A percentile compares a stretch with the other conserved stretches of the same genome.
phyloP scores from a whole-genome alignment of 2,797 vertebrate species.

The Callimico goeldii region DNA sequence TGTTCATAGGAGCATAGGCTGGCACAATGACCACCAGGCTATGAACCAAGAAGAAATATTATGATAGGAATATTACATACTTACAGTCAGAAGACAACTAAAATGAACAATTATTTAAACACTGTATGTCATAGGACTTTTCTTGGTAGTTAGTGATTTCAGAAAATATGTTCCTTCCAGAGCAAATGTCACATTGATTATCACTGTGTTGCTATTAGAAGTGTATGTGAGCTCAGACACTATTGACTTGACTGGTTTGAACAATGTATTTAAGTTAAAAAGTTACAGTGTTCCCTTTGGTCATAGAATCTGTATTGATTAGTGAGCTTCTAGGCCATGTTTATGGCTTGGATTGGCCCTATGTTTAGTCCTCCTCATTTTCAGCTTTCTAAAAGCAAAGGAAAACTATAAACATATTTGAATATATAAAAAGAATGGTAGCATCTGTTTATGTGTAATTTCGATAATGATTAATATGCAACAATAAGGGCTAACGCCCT shows the following conservation, averaged over 20 bases:
- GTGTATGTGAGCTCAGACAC: not conserved
- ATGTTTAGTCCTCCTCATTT: not conserved
- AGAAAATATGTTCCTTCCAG: not conserved
- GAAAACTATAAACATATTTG: not conserved
- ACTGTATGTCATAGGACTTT: not conserved
- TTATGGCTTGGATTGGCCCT: not conserved
- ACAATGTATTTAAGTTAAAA: not conserved
- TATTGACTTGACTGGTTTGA: not conserved
- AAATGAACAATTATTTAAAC: not conserved
- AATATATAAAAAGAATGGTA: not conserved
- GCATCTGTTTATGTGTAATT: constrained; percentile 21
- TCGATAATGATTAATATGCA: constrained; percentile 19
- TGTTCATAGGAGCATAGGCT: not conserved
- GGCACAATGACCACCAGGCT: not conserved
- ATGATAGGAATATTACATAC: not conserved
- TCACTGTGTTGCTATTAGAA: not conserved
- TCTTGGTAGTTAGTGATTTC: constrained; percentile 4
- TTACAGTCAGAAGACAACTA: not conserved
- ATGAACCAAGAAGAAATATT: not conserved
- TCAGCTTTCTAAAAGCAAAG: not conserved
- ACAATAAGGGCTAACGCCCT: not conserved
- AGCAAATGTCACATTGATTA: not conserved
- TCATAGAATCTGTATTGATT: not conserved
- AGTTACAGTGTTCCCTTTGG: not conserved
- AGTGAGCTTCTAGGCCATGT: not conserved